A percentile compares a stretch with the other conserved stretches of the same genome.
Evolutionary conservation across 2,888 invertebrate species (phyloP).

Genomic region (Pseudeuparius sepicola): DNA sequence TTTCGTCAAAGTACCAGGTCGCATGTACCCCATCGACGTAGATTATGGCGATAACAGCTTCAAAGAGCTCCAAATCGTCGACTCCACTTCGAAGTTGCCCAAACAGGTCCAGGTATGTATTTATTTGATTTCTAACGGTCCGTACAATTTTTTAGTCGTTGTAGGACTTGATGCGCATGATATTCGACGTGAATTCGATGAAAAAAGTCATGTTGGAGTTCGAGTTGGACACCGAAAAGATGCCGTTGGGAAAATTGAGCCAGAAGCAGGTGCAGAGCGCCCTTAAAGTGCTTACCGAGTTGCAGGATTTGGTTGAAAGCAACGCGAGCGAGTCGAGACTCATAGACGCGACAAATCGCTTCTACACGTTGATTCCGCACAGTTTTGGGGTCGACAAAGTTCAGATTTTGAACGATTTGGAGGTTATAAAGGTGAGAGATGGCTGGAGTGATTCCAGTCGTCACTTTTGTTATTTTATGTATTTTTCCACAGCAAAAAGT

Average conservation of each 20-base stretch:
- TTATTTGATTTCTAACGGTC: too few species aligned
- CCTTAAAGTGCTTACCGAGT: slow-evolving; percentile 65
- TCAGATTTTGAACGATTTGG: slow-evolving; percentile 66
- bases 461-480: slow-evolving; percentile 1
- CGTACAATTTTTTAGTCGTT: too few species aligned
- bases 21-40: slow-evolving; percentile 79
- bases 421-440: slow-evolving; percentile 54
- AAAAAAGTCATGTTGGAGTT: slow-evolving; percentile 88
- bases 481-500: slow-evolving; percentile 46
- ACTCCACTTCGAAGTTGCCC: slow-evolving; percentile 54
- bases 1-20: slow-evolving; percentile 55
- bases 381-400: slow-evolving; percentile 80
- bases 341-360: slow-evolving; percentile 82
- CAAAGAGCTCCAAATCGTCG: slow-evolving; percentile 41
- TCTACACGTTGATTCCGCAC: slow-evolving; percentile 94
- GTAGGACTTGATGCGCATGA: slow-evolving; percentile 60
- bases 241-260: slow-evolving; percentile 95
- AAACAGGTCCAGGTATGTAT: slow-evolving; percentile 54
- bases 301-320: slow-evolving; percentile 50
- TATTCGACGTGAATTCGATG: slow-evolving; percentile 90
- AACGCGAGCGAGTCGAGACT: slow-evolving; percentile 43
- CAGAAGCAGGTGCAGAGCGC: slow-evolving; percentile 82
- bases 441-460: not conserved
- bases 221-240: slow-evolving; percentile 93
- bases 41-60: slow-evolving; percentile 55